Evolutionary conservation across 2,797 vertebrate genomes (phyloP), one percentile per base, ranked within the genome.

Genomic region (Ambastaia sidthimunki): DNA sequence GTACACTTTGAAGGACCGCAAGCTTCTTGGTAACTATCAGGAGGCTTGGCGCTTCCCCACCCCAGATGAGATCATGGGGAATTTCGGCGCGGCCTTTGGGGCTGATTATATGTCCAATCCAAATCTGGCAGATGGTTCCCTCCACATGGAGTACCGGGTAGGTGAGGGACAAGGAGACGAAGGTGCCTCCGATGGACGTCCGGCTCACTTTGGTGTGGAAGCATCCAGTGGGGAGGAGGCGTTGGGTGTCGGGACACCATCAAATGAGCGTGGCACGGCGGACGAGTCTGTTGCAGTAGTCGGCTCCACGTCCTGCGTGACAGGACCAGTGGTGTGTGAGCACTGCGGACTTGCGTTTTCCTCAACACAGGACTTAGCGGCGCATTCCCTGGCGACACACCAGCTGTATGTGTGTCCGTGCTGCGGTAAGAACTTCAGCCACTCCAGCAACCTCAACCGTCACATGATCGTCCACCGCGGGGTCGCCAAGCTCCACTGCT

Each of bases 361-460:
- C 5, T 95, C 96, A 0, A 92, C 95, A 12, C 96, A 97, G 82
- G 94, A 95, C 34, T 83, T 98, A 9, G 94, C 96, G 5, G 86
- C 95, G 85, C 97, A 98, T 91, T 94, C 95, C 84, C 93, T 95
- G 1, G 92, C 96, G 0, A 94, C 94, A 0, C 97, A 98, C 85
- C 92, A 96, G 81, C 93, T 97, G 3, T 98, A 97, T 81, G 91
- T 95, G 87, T 98, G 97, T 87, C 97, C 96, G 0, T 97, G 96
- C 82, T 98, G 97, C 15, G 96, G 96, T 7, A 98, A 98, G 84
- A 95, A 96, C 85, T 98, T 98, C 91, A 96, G 96, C 89, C 96
- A 98, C 90, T 94, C 96, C 52, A 94, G 92, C 91, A 98, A 97
- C 93, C 95, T 98, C 78, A 97, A 93, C 82, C 93, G 96, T 0